Base-by-base conservation (phyloP, 1,140 invertebrate species). In the Eciton burchellii region DNA sequence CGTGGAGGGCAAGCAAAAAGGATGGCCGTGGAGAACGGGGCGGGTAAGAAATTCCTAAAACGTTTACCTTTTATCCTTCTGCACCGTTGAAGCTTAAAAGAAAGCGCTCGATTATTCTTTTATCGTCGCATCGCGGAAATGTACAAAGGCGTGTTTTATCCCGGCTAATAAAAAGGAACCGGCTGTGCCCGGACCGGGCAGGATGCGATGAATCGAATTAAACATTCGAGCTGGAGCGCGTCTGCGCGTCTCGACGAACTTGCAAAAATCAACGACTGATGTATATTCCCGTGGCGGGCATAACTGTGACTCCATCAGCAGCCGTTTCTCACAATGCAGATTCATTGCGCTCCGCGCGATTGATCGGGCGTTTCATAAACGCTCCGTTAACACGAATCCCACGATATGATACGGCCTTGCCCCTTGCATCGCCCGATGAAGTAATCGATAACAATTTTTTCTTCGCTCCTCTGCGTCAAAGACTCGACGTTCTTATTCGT, bases 1-100 rank as follows among this genome's bases (percentile, higher is more conserved):
- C 71, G 56, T 26, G 85, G 74, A 68, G 73, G 72, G 81, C 59
- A 77, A 76, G 86, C 70, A 73, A 84, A 84, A 68, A 73, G 49
- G 9, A 24, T 35, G n/a, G n/a, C 21, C 3, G 56, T 9, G 59
- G 57, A 24, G 56, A 35, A 16, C 14, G 45, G 41, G 73, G 43
- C 16, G 66, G 57, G 81, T 54, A 83, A 86, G 85, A 83, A 76
- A 86, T 83, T 86, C 84, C 84, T 73, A 87, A 87, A 87, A 87
- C 86, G 86, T 87, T 87, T 87, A 87, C 86, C 74, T 71, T 84
- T 81, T 84, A 84, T 84, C 73, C 73, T 41, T 79, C 74, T 79
- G 41, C 74, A 68, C 63, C 49, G 41, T 54, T 70, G 52, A 65
- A 41, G 47, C 74, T 73, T 81, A 56, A 65, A 62, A 82, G 66